Base-by-base conservation (phyloP, 2,888 invertebrate genomes). In the Eupithecia exiguata region DNA sequence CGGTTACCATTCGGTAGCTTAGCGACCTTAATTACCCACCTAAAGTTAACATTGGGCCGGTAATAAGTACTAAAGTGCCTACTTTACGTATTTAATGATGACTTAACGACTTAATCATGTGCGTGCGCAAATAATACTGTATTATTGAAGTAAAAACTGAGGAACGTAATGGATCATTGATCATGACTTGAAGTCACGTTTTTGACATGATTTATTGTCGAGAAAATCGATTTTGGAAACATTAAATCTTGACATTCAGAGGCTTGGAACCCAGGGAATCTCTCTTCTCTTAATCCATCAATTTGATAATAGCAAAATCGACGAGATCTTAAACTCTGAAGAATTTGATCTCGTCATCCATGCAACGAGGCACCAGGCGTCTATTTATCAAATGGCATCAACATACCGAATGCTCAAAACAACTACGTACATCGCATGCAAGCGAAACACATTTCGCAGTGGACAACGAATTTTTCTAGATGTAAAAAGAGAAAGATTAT, bases 61-160 rank as follows among this genome's bases (percentile, higher is more conserved):
- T 69, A 73, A 66, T 66, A 53, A 53, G 18, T n/a, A 40, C 67
- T 58, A 80, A 77, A 77, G 75, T 77, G 77, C 80, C 68, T 80
- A 76, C 77, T 58, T 66, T 25, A 43, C 53, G 67, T 71, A 71
- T 46, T 46, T 46, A 49, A 76, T 76, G 82, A 82, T 84, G 87
- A 82, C 83, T 84, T 86, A 85, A 88, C 85, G 81, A 85, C 84
- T 84, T 83, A 85, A 86, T 87, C 86, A 83, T 84, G 84, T 85
- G 78, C 79, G 80, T 78, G 74, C 77, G 80, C 83, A 83, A 83
- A 84, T 82, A 83, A 84, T 83, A 82, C 78, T 76, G 75, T 77
- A 87, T 86, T 84, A 85, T 86, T 84, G 84, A 77, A 69, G 78
- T 82, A 84, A 84, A 85, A 86, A 85, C 77, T 87, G 77, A 77